Conservation (phyloP, 2,113 vertebrate species). For the Dolichallabes microphthalmus region DNA sequence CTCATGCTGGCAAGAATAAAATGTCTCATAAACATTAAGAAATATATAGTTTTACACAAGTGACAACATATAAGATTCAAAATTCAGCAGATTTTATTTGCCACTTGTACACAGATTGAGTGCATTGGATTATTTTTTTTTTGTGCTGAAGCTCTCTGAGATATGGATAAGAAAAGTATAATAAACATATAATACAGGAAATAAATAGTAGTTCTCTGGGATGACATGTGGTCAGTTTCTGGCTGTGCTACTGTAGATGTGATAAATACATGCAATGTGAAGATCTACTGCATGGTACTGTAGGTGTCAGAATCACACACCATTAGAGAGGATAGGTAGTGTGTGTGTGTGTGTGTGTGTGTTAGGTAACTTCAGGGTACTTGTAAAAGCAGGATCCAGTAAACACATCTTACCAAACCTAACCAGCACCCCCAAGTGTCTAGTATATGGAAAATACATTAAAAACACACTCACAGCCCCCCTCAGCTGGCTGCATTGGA, state of each 20-base stretch:
- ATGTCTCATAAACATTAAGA: background rate
- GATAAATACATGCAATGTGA: background rate
- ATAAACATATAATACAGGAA: too few relatives aligned
- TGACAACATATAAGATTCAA: background rate
- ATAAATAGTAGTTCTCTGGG: too few relatives aligned
- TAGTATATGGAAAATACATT: slow-evolving; percentile 60
- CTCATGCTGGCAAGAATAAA: slow-evolving; percentile 17
- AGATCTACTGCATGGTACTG: too few relatives aligned
- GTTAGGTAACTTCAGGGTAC: background rate
- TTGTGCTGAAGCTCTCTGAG: too few relatives aligned
- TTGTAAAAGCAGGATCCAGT: background rate
- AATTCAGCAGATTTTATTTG: too few relatives aligned
- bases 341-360: background rate
- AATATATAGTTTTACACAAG: background rate
- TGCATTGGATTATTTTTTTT: too few relatives aligned
- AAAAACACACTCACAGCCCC: slow-evolving; percentile 67
- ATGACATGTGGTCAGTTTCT: background rate
- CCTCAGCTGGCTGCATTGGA: slow-evolving; percentile 39
- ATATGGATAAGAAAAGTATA: too few relatives aligned
- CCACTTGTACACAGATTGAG: too few relatives aligned
- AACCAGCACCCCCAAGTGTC: slow-evolving; percentile 63
- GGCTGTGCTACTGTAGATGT: background rate
- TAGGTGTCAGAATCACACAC: background rate
- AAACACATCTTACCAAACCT: slow-evolving; percentile 52
- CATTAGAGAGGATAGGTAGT: too few relatives aligned